Evolutionary conservation across 2,113 vertebrate species (phyloP), one percentile per base, ranked within the genome.

Genomic region (Microtus richardsoni): DNA sequence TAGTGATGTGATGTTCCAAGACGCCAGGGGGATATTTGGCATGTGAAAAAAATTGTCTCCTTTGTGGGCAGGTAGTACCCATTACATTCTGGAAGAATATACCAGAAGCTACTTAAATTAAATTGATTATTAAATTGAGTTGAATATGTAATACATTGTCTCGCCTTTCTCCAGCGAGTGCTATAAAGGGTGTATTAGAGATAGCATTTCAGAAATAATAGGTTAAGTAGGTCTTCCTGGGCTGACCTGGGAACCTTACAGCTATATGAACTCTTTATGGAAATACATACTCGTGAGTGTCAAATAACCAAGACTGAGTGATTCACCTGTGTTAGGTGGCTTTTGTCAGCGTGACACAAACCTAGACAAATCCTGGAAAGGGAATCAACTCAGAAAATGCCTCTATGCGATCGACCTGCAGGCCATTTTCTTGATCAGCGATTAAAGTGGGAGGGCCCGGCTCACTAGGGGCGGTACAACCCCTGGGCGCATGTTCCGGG

Each of bases 61-160:
- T 74, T 73, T 71, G 52, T 79, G 71, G 75, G 82, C 92, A 82
- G 22, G 19, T 24, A 60, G 33, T 71, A 39, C 82, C 58, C 16
- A 28, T 19, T 33, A 21, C 19, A 70, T 89, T 94, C 78, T 95
- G 28, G 74, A 79, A 79, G 91, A 88, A 95, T 30, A 88, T 13
- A 82, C 36, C 13, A 85, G 52, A 39, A 30, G 80, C 26, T 13
- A 49, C 73, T 75, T 85, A 4, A 52, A 88, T 75, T 66, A 60
- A 73, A 83, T 52, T 60, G 66, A 41, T 75, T 66, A 90, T 52
- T 83, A 64, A 60, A 74, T 44, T 75, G 49, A 91, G 39, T 73
- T 97, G 95, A 93, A 78, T 28, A 60, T 60, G 73, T 39, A 49
- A 54, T 86, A n/a, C 1, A 49, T 64, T 78, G 28, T 95, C 82